Percentiles rank a stretch among this genome's conserved stretches.
These are phyloP conservation scores for Drosophila prosaltans DNA, from an alignment of 1,140 invertebrate species.

Conservation along the genomic window DNA sequence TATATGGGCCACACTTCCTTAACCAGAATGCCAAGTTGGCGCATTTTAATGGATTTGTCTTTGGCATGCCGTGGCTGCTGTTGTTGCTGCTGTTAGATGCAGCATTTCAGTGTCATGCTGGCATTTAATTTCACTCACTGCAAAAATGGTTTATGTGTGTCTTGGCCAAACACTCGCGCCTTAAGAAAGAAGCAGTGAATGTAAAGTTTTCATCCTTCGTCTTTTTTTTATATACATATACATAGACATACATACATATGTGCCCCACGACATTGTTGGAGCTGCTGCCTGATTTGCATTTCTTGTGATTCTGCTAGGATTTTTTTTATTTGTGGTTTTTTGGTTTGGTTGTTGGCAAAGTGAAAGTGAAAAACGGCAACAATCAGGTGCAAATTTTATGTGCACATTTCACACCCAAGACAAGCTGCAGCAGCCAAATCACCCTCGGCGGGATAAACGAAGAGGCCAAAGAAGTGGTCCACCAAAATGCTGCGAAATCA, in stretches of 20 bases:
- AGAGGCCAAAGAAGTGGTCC: conserved; percentile 11
- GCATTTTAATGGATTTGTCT: conserved; percentile 78
- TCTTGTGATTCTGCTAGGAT: background rate
- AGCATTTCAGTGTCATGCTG: conserved; percentile 78
- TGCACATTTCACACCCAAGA: conserved; percentile 62
- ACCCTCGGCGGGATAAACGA: conserved; percentile 47
- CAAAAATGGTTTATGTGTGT: conserved; percentile 80
- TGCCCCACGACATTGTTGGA: conserved; percentile 71
- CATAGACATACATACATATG: conserved; percentile 38
- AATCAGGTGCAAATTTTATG: conserved; percentile 73
- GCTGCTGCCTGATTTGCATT: conserved; percentile 69
- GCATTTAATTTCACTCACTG: conserved; percentile 81
- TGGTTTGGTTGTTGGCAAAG: conserved; percentile 43
- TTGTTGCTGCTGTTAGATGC: conserved; percentile 24
- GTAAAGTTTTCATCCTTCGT: conserved; percentile 36
- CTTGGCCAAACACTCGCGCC: conserved; percentile 73
- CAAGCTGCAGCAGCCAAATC: conserved; percentile 60
- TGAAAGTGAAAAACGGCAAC: conserved; percentile 65
- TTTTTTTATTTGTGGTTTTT: conserved; percentile 4
- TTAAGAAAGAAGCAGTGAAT: conserved; percentile 38
- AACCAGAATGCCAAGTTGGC: conserved; percentile 64
- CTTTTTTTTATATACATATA: background rate
- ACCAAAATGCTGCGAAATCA: conserved; percentile 76
- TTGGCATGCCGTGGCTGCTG: conserved; percentile 31
- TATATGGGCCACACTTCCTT: conserved; percentile 65